Conservation (phyloP, 2,797 vertebrate species). For the Thripadectes ignobilis region DNA sequence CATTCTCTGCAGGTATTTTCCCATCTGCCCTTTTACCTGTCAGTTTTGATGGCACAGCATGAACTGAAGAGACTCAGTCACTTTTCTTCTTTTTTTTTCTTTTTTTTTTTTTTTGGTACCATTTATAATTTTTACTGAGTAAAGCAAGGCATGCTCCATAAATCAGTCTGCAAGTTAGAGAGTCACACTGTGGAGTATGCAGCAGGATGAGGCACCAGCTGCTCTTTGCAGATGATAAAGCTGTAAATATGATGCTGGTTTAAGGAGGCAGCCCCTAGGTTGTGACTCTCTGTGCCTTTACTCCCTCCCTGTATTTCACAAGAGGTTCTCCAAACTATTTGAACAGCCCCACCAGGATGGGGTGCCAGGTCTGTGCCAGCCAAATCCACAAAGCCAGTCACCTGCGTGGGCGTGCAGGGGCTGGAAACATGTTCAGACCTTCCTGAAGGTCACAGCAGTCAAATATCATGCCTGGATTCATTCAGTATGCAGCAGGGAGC, state of each 20-base stretch:
- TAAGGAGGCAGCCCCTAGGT: neutral
- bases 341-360: neutral
- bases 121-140: constrained; percentile 45
- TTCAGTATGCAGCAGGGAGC: constrained; percentile 34
- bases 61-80: neutral
- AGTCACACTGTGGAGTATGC: neutral
- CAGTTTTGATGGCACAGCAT: neutral
- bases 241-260: constrained; percentile 15
- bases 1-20: constrained; percentile 37
- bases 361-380: neutral
- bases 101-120: neutral
- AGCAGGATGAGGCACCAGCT: neutral
- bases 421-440: neutral
- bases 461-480: neutral
- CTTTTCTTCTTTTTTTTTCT: neutral
- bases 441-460: constrained; percentile 29
- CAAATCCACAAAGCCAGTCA: neutral
- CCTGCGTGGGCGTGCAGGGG: neutral
- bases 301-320: neutral
- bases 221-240: constrained; percentile 43
- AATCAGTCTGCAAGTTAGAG: constrained; percentile 48
- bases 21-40: neutral
- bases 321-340: neutral
- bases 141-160: constrained; percentile 36
- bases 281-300: neutral